Evolutionary conservation across 2,113 vertebrate species (phyloP).

Genomic region (Myotis brandtii): DNA sequence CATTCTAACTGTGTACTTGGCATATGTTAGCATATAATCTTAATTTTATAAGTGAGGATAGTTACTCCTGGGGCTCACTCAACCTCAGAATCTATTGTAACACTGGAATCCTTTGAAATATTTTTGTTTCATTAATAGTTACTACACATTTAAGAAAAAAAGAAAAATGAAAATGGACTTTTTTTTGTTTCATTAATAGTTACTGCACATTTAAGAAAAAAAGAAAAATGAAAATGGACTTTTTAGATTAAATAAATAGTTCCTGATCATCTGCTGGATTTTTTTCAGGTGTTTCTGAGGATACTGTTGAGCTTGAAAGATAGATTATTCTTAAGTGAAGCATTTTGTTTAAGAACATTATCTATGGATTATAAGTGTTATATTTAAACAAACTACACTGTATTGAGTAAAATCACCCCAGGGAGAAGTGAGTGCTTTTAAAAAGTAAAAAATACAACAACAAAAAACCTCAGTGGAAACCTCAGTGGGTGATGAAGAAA

Average conservation of each 20-base stretch:
- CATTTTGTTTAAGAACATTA: not conserved
- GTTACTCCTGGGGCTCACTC: not conserved
- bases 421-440: not conserved
- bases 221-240: not conserved
- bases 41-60: not conserved
- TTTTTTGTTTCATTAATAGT: conserved; percentile 9
- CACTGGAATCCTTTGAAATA: not conserved
- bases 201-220: not conserved
- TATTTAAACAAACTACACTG: not conserved
- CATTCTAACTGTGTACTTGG: not conserved
- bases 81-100: not conserved
- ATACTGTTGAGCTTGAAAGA: not conserved
- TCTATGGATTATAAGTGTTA: not conserved
- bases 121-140: not conserved
- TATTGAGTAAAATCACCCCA: not conserved
- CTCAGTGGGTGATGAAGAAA: not conserved
- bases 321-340: not conserved
- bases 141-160: not conserved
- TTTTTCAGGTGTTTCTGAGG: not conserved
- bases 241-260: not conserved
- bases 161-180: not conserved
- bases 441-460: not conserved
- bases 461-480: not conserved
- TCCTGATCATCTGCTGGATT: not conserved
- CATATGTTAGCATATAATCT: not conserved